phyloP scores from a whole-genome alignment of 2,797 vertebrate genomes.

The Anabas testudineus region DNA sequence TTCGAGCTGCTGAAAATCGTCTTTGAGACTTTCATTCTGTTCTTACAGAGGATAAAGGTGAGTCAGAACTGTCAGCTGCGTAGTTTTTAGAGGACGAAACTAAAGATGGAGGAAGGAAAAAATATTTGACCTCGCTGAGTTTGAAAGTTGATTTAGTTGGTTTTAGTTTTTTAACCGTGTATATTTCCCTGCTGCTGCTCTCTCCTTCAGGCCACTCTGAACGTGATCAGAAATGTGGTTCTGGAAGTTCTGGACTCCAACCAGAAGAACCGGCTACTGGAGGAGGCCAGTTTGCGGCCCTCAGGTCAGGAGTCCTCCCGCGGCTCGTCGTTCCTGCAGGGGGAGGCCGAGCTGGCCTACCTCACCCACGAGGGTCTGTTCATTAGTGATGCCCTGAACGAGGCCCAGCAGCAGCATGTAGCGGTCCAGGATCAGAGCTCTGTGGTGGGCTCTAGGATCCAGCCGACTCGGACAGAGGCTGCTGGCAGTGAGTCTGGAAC shows the following conservation, averaged over 20 bases:
- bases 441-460: constrained; percentile 13
- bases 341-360: constrained; percentile 93
- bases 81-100: too few relatives aligned
- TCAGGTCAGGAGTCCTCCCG: constrained; percentile 36
- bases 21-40: constrained; percentile 92
- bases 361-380: constrained; percentile 96
- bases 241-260: constrained; percentile 92
- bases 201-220: constrained; percentile 88
- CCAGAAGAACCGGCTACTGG: constrained; percentile 86
- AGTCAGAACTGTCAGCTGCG: constrained; percentile 3
- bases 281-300: constrained; percentile 71
- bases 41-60: constrained; percentile 96
- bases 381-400: constrained; percentile 92
- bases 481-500: constrained; percentile 84
- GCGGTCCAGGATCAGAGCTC: constrained; percentile 62
- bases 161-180: too few relatives aligned
- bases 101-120: too few relatives aligned
- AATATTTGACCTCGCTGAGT: too few relatives aligned
- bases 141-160: too few relatives aligned
- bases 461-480: constrained; percentile 73
- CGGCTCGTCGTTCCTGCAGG: constrained; percentile 38
- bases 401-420: constrained; percentile 78
- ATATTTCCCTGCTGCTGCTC: background rate
- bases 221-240: constrained; percentile 89
- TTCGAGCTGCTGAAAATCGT: constrained; percentile 90